Conservation (phyloP, 2,888 invertebrate species). For the Eupithecia tripunctaria region DNA sequence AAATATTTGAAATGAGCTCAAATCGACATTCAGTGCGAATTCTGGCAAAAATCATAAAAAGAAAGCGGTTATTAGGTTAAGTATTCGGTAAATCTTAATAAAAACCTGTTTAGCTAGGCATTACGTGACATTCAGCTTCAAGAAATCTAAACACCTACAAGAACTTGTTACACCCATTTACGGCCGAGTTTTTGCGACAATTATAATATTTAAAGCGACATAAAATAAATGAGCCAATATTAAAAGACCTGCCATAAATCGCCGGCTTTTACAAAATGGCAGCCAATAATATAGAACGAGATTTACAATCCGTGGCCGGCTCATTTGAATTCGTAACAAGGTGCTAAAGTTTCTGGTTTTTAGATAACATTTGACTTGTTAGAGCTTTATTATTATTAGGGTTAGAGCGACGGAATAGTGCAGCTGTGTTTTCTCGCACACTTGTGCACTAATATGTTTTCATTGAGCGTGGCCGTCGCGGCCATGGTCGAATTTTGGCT, state of each 20-base stretch:
- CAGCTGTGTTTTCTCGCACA: too few species aligned
- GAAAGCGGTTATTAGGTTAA: too few species aligned
- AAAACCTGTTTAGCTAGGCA: too few species aligned
- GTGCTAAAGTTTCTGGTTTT: not conserved
- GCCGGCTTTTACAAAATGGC: conserved; percentile 1
- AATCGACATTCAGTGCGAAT: too few species aligned
- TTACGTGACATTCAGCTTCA: too few species aligned
- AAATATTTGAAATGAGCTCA: too few species aligned
- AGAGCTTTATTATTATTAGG: not conserved
- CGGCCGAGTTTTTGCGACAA: not conserved
- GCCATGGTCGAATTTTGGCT: too few species aligned
- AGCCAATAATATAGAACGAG: not conserved
- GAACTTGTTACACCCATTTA: not conserved
- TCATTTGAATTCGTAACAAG: conserved; percentile 6
- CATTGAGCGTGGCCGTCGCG: too few species aligned
- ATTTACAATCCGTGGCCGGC: not conserved
- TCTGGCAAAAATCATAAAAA: too few species aligned
- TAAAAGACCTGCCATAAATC: conserved; percentile 6
- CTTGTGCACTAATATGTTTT: too few species aligned
- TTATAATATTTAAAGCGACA: not conserved
- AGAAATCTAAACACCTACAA: not conserved
- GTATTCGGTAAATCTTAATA: too few species aligned
- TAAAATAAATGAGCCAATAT: conserved; percentile 1
- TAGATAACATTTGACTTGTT: not conserved
- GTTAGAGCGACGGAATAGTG: too few species aligned